Percentiles rank a stretch among this genome's conserved stretches.
Evolutionary conservation across 2,113 vertebrate species (phyloP).

Genomic region (Sigmodon hispidus): DNA sequence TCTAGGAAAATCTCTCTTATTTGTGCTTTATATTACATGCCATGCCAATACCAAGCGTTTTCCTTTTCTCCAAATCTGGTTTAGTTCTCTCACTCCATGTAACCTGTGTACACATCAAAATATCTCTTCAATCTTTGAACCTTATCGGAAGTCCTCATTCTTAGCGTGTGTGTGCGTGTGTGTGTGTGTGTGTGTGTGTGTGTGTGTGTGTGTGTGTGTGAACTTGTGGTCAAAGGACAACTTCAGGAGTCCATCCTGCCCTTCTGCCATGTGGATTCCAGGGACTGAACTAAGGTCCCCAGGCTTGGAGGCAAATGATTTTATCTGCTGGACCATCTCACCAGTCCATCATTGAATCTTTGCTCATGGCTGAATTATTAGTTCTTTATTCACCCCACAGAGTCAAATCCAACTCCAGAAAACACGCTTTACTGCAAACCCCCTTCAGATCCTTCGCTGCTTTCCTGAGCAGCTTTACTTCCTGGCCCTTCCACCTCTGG

Average conservation of each 20-base stretch:
- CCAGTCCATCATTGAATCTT: background rate
- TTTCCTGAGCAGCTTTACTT: background rate
- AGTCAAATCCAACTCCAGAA: background rate
- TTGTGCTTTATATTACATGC: background rate
- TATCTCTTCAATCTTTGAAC: background rate
- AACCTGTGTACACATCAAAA: no score
- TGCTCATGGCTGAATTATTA: background rate
- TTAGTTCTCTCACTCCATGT: background rate
- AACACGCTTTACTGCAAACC: background rate
- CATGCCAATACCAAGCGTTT: background rate
- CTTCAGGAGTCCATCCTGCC: background rate
- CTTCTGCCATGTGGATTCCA: background rate
- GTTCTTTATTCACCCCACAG: background rate
- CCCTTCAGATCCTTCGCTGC: background rate
- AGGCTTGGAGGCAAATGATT: background rate
- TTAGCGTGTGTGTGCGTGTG: background rate
- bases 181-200: background rate
- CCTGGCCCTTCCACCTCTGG: background rate
- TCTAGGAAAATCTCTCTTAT: no score
- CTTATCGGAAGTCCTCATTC: no score
- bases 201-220: background rate
- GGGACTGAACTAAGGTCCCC: background rate
- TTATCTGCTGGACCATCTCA: background rate
- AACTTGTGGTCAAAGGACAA: background rate
- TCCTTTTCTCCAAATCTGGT: background rate